Evolutionary conservation across 2,888 invertebrate genomes (phyloP), one percentile per base, ranked within the genome.

Genomic region (Barypeithes pellucidus): DNA sequence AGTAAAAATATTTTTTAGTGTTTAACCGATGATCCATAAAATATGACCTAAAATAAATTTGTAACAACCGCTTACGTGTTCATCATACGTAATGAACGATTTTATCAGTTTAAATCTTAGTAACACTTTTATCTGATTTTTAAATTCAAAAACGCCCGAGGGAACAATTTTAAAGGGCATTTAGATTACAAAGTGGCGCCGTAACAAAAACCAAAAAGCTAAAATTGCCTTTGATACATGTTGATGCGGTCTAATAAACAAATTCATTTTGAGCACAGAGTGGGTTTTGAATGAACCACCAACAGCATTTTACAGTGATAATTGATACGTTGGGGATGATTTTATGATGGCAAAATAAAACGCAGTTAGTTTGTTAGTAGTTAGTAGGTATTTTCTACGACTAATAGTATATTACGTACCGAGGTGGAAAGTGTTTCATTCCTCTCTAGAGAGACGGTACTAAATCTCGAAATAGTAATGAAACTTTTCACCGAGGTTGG

Each of bases 231-330:
- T 57, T 57, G 33, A 33, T 57, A 57, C 12, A 57, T 39, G 14
- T 39, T 33, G 57, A 18, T 57, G 57, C 33, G 57, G 57, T 57
- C 18, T 33, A 57, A 57, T 57, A 33, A 57, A 57, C 33, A 57
- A 33, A 39, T 39, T 39, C 47, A 47, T 47, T 47, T 47, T 47
- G 47, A 47, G 12, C 20, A 47, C 47, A 9, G 9, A 29, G 47
- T 22, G 47, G 47, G 20, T 47, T 47, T 20, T 20, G 12, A 47
- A 9, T 3, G 22, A 9, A 29, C 29, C 29, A 29, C 29, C 7
- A 29, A 11, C 20, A 9, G 20, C 20, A 18, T 20, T 47, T 47
- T 18, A 47, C 22, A 22, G 11, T 1, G 5, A 1, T 9, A 47
- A 22, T 47, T 39, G n/a, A 39, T 39, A n/a, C 8, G 12, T n/a